Conservation (phyloP, 2,888 invertebrate species). For the Lasioglossum marginatum region DNA sequence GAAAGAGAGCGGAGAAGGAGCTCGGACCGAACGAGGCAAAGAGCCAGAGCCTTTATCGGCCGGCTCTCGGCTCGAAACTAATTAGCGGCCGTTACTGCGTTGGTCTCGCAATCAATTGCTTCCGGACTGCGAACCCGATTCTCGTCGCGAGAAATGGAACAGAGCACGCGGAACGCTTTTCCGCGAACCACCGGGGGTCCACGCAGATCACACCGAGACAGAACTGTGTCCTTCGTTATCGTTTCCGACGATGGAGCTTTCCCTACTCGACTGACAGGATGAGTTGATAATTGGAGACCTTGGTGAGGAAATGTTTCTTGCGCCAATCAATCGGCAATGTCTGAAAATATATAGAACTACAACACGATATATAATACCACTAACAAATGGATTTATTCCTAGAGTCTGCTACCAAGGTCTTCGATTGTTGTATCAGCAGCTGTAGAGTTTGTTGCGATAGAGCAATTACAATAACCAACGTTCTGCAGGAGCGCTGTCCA, state of each 20-base stretch:
- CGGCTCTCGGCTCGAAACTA: neutral
- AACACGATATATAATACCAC: neutral
- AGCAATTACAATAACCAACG: neutral
- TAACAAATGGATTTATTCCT: neutral
- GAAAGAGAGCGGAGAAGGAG: slow-evolving; percentile 2
- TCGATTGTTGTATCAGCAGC: neutral
- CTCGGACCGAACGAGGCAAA: neutral
- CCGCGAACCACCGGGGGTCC: neutral
- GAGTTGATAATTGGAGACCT: neutral
- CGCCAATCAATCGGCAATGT: neutral
- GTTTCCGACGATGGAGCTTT: neutral
- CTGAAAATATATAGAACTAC: neutral
- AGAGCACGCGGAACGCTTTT: neutral
- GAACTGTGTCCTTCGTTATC: neutral
- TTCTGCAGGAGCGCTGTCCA: too few species aligned
- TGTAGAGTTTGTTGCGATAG: too few species aligned
- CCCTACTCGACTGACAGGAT: neutral
- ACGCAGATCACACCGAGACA: neutral
- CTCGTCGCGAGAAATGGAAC: neutral
- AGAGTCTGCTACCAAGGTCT: neutral
- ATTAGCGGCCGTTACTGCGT: neutral
- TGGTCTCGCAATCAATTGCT: neutral
- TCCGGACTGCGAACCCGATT: neutral
- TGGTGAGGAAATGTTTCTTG: neutral
- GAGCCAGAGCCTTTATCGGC: slow-evolving; percentile 3